Conservation (phyloP, 2,888 invertebrate species). For the Limnephilus auricula region DNA sequence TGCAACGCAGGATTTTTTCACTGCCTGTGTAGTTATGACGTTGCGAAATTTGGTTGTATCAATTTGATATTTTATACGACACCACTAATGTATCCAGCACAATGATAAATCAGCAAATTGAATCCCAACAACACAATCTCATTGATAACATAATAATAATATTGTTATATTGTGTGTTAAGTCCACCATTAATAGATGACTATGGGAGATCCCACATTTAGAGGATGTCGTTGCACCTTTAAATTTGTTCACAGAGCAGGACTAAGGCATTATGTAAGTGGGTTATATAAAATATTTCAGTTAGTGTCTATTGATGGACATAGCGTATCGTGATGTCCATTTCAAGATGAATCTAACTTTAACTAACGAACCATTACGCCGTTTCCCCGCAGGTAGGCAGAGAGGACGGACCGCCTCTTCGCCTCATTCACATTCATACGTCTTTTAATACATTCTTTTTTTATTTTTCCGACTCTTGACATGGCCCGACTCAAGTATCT, state of each 20-base stretch:
- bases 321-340: too few species aligned
- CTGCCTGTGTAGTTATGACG: constrained; percentile 13
- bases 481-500: too few species aligned
- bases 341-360: too few species aligned
- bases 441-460: too few species aligned
- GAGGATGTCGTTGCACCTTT: constrained; percentile 51
- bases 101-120: constrained; percentile 53
- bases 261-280: too few species aligned
- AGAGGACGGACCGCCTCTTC: too few species aligned
- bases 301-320: too few species aligned
- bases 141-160: constrained; percentile 41
- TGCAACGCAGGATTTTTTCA: neutral
- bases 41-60: constrained; percentile 26
- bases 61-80: constrained; percentile 39
- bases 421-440: too few species aligned
- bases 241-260: constrained; percentile 18
- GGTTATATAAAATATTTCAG: too few species aligned
- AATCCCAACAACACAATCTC: constrained; percentile 40
- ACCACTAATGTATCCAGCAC: constrained; percentile 39
- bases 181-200: constrained; percentile 41
- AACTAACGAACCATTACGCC: too few species aligned
- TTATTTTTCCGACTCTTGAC: too few species aligned
- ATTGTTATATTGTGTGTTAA: constrained; percentile 37
- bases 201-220: constrained; percentile 36
- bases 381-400: too few species aligned